Evolutionary conservation across 2,113 vertebrate genomes (phyloP).

Genomic region (Haplochromis vanheusdeni): DNA sequence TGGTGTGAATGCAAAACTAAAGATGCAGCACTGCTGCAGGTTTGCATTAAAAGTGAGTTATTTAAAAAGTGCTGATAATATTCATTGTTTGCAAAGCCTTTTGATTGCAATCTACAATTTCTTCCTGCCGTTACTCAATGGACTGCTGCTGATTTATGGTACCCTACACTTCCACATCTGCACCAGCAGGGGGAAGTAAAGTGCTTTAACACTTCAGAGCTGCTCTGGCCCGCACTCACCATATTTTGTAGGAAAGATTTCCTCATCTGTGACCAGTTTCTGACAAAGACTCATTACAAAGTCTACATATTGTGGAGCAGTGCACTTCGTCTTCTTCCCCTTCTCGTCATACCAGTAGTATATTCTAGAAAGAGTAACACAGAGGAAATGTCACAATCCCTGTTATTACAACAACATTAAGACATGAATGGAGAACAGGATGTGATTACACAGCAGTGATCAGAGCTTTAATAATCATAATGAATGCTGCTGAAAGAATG

Average conservation of each 20-base stretch:
- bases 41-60: not conserved
- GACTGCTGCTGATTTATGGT: not conserved
- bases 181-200: slow-evolving; percentile 42
- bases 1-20: not conserved
- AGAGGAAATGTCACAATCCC: not conserved
- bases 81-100: not conserved
- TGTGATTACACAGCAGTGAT: not conserved
- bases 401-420: not conserved
- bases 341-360: slow-evolving; percentile 99
- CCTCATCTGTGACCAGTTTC: slow-evolving; percentile 97
- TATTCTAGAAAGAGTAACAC: slow-evolving; percentile 72
- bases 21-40: not conserved
- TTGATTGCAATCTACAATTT: not conserved
- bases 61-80: not conserved
- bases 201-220: not conserved
- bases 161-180: no score
- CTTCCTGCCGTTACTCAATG: not conserved
- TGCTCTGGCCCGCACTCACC: slow-evolving; percentile 66
- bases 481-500: not conserved
- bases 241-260: slow-evolving; percentile 97
- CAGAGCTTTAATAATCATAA: not conserved
- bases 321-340: slow-evolving; percentile 98
- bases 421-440: not conserved
- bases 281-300: slow-evolving; percentile 98
- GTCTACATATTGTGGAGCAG: slow-evolving; percentile 96